Conservation (phyloP, 2,797 vertebrate species). For the Microctenopoma stevenorrisi region DNA sequence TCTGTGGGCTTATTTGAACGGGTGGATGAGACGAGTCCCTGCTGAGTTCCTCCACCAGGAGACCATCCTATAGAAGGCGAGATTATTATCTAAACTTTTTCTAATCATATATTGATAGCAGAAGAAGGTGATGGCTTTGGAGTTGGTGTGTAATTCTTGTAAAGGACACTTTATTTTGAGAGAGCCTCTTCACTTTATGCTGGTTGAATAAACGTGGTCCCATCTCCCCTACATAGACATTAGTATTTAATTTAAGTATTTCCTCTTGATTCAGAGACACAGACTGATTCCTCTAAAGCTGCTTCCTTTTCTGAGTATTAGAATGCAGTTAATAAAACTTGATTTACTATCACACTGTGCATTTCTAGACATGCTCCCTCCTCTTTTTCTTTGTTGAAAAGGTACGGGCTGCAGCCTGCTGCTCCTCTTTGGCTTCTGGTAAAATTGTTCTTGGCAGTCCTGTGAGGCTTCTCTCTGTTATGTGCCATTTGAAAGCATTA, state of each 20-base stretch:
- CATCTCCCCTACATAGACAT: neutral
- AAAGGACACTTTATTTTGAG: too few relatives aligned
- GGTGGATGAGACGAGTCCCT: slow-evolving; percentile 67
- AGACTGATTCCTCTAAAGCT: neutral
- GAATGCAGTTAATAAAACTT: slow-evolving; percentile 28
- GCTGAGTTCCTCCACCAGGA: slow-evolving; percentile 66
- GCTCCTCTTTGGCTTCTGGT: slow-evolving; percentile 76
- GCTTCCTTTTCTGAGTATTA: slow-evolving; percentile 28
- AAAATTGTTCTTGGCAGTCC: slow-evolving; percentile 79
- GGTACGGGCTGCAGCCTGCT: slow-evolving; percentile 73
- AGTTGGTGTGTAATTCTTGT: neutral
- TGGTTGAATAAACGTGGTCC: neutral
- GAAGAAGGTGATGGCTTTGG: neutral
- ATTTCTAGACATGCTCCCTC: slow-evolving; percentile 37
- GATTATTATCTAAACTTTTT: neutral
- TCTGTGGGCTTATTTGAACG: slow-evolving; percentile 76
- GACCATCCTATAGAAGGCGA: slow-evolving; percentile 19
- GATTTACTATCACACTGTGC: slow-evolving; percentile 42
- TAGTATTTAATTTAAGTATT: slow-evolving; percentile 1
- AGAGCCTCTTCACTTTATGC: too few relatives aligned
- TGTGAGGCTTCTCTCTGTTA: slow-evolving; percentile 76
- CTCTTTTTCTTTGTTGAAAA: slow-evolving; percentile 55
- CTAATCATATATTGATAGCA: neutral
- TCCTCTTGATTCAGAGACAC: neutral
- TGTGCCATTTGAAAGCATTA: slow-evolving; percentile 84